Percentiles rank a stretch among this genome's conserved stretches.
phyloP scores from a whole-genome alignment of 2,888 invertebrate genomes.

The Rhamnusium bicolor region DNA sequence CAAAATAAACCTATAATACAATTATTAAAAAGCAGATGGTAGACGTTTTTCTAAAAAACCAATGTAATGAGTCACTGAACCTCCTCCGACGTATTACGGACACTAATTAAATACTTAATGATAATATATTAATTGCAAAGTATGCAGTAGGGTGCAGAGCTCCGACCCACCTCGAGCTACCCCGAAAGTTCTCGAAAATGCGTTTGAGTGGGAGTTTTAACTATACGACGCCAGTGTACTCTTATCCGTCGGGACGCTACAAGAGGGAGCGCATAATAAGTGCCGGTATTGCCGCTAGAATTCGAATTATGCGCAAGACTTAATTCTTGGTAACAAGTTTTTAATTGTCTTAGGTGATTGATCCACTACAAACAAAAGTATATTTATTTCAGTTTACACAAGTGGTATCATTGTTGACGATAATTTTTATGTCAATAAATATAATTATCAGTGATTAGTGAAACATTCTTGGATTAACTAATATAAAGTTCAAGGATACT shows the following conservation, averaged over 20 bases:
- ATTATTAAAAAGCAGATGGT: slow-evolving; percentile 35
- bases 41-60: slow-evolving; percentile 47
- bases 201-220: slow-evolving; percentile 53
- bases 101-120: slow-evolving; percentile 70
- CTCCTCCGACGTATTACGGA: slow-evolving; percentile 61
- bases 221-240: slow-evolving; percentile 56
- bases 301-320: slow-evolving; percentile 46
- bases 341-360: slow-evolving; percentile 32
- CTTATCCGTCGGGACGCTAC: slow-evolving; percentile 58
- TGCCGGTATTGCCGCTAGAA: slow-evolving; percentile 26
- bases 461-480: background rate
- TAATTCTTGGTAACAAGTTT: slow-evolving; percentile 17
- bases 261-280: slow-evolving; percentile 20
- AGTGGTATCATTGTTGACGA: background rate
- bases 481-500: background rate
- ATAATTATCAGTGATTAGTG: background rate
- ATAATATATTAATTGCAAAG: slow-evolving; percentile 70
- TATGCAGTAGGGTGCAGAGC: slow-evolving; percentile 68
- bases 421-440: background rate
- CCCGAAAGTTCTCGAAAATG: slow-evolving; percentile 58
- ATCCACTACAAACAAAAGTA: slow-evolving; percentile 22
- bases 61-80: slow-evolving; percentile 61
- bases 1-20: slow-evolving; percentile 23
- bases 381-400: slow-evolving; percentile 1
- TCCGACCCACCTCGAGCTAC: slow-evolving; percentile 61